These are phyloP conservation scores for Oxyscelio sp. DNA, from an alignment of 2,888 invertebrate species.

Conservation along the genomic window DNA sequence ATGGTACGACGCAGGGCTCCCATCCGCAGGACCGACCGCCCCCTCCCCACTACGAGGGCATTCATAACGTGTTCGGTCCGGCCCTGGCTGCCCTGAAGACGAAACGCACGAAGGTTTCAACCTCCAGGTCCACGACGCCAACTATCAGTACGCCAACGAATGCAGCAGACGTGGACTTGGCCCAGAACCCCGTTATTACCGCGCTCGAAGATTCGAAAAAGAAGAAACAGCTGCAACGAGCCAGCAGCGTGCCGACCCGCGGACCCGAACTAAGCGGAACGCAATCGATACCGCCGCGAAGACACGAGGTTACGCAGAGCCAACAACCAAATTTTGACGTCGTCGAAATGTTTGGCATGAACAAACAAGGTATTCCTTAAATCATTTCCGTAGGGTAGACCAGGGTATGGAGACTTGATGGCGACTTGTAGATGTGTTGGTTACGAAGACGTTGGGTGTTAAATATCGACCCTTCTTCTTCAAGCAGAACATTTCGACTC, in stretches of 20 bases:
- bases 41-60: no score
- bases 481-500: no score
- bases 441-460: no score
- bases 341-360: constrained; percentile 80
- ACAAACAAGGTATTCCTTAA: constrained; percentile 79
- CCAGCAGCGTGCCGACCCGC: constrained; percentile 92
- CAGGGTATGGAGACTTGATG: constrained; percentile 54
- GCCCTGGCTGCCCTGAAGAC: no score
- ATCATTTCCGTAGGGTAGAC: constrained; percentile 46
- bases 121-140: constrained; percentile 92
- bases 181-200: constrained; percentile 70
- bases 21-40: constrained; percentile 80
- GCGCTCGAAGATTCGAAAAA: constrained; percentile 78
- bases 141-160: constrained; percentile 88
- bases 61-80: no score
- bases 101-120: no score
- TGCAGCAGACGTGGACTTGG: constrained; percentile 79
- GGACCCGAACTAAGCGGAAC: constrained; percentile 88
- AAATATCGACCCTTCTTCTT: no score
- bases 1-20: constrained; percentile 84
- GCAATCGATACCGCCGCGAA: constrained; percentile 87
- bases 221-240: constrained; percentile 90
- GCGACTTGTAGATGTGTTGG: no score
- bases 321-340: constrained; percentile 89
- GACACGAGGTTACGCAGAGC: constrained; percentile 91